Evolutionary conservation across 2,888 invertebrate species (phyloP).

Genomic region (Aradus depressus): DNA sequence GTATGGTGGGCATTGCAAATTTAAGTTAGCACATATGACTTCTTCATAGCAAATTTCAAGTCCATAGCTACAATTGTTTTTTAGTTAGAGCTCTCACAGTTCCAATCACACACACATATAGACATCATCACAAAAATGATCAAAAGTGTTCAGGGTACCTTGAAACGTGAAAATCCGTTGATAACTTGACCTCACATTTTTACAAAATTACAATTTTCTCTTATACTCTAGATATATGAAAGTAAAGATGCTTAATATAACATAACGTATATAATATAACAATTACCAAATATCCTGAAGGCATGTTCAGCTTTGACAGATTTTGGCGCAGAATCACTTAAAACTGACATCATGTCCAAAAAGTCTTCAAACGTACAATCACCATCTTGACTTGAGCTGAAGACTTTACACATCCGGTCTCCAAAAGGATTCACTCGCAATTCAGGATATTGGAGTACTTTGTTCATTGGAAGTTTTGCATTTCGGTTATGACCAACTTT

Average conservation of each 20-base stretch:
- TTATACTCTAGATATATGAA: neutral
- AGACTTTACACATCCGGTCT: conserved; percentile 84
- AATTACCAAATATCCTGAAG: conserved; percentile 83
- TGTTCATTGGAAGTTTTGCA: conserved; percentile 71
- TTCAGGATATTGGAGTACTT: conserved; percentile 77
- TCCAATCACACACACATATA: too few relatives aligned
- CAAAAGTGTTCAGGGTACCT: too few relatives aligned
- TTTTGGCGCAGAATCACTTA: conserved; percentile 81
- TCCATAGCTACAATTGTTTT: too few relatives aligned
- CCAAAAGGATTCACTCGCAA: conserved; percentile 83
- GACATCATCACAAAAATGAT: too few relatives aligned
- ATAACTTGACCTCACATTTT: too few relatives aligned
- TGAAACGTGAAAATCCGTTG: too few relatives aligned
- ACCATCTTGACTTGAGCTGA: conserved; percentile 77
- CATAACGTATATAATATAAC: neutral
- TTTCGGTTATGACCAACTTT: conserved; percentile 82
- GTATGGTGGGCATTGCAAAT: too few relatives aligned
- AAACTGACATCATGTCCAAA: conserved; percentile 93
- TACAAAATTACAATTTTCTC: neutral
- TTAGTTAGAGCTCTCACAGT: too few relatives aligned
- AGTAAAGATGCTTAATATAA: neutral
- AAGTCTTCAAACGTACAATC: conserved; percentile 93
- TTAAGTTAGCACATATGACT: too few relatives aligned
- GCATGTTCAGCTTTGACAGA: conserved; percentile 91
- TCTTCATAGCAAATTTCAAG: too few relatives aligned